Conservation (phyloP, 2,888 invertebrate genomes). For the Drosophila prostipennis region DNA sequence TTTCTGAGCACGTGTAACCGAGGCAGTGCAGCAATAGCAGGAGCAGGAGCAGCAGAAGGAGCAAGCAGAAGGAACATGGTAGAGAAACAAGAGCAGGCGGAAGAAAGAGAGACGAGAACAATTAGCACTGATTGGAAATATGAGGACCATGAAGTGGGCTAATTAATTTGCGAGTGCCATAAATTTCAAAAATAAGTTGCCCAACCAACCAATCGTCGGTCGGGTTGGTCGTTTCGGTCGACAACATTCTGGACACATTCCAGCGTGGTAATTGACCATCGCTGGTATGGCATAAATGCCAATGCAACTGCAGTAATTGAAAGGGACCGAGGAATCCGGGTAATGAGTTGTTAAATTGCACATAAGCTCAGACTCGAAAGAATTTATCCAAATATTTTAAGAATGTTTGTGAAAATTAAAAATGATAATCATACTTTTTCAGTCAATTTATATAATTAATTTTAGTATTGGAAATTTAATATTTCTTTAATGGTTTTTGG, state of each 20-base stretch:
- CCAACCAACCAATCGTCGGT: background rate
- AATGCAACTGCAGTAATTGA: constrained; percentile 16
- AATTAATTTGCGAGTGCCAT: constrained; percentile 55
- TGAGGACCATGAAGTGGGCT: constrained; percentile 52
- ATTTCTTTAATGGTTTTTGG: background rate
- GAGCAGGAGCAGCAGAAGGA: too few relatives aligned
- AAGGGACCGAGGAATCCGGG: background rate
- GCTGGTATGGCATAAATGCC: constrained; percentile 27
- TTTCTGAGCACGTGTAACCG: constrained; percentile 85
- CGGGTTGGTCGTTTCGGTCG: background rate
- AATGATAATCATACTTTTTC: too few relatives aligned
- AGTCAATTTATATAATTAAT: too few relatives aligned
- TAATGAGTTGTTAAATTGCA: constrained; percentile 22
- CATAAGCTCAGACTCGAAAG: background rate
- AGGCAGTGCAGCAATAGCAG: constrained; percentile 4
- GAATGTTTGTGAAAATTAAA: background rate
- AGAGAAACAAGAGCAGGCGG: background rate
- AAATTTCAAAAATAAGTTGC: constrained; percentile 33
- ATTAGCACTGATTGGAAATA: constrained; percentile 66
- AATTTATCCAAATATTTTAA: background rate
- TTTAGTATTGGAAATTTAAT: too few relatives aligned
- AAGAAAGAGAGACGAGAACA: constrained; percentile 45
- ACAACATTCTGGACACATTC: constrained; percentile 20
- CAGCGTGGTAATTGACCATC: constrained; percentile 14
- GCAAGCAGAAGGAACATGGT: too few relatives aligned